phyloP scores from a whole-genome alignment of 1,140 invertebrate genomes.

The Drosophila sproati region DNA sequence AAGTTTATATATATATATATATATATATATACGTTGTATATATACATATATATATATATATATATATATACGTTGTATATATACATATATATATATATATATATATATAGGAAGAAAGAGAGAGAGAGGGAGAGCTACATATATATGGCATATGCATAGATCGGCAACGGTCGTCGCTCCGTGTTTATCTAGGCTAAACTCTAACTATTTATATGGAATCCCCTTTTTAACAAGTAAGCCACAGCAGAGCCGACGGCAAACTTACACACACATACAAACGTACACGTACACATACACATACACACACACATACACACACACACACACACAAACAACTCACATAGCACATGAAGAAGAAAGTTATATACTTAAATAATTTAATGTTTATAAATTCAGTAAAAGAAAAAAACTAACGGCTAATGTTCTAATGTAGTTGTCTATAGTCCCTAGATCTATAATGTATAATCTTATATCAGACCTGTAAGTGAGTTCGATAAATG shows the following conservation, averaged over 20 bases:
- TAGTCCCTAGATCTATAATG: slow-evolving; percentile 47
- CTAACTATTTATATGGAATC: slow-evolving; percentile 65
- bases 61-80: slow-evolving; percentile 16
- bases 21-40: slow-evolving; percentile 13
- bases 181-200: slow-evolving; percentile 64
- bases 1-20: slow-evolving; percentile 37
- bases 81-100: slow-evolving; percentile 36
- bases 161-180: not conserved
- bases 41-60: slow-evolving; percentile 7
- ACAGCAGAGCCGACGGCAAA: slow-evolving; percentile 21
- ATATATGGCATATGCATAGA: slow-evolving; percentile 1
- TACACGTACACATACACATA: slow-evolving; percentile 23
- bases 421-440: slow-evolving; percentile 65
- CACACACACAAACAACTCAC: slow-evolving; percentile 19
- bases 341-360: slow-evolving; percentile 46
- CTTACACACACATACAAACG: slow-evolving; percentile 23
- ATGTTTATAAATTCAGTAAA: slow-evolving; percentile 62
- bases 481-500: slow-evolving; percentile 44
- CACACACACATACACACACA: slow-evolving; percentile 16
- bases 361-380: slow-evolving; percentile 77
- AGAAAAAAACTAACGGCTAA: slow-evolving; percentile 48
- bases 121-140: slow-evolving; percentile 7
- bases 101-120: not conserved
- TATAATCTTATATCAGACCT: slow-evolving; percentile 56
- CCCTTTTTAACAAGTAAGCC: slow-evolving; percentile 25